Conservation (phyloP, 2,113 vertebrate genomes). For the Rafetus swinhoei region DNA sequence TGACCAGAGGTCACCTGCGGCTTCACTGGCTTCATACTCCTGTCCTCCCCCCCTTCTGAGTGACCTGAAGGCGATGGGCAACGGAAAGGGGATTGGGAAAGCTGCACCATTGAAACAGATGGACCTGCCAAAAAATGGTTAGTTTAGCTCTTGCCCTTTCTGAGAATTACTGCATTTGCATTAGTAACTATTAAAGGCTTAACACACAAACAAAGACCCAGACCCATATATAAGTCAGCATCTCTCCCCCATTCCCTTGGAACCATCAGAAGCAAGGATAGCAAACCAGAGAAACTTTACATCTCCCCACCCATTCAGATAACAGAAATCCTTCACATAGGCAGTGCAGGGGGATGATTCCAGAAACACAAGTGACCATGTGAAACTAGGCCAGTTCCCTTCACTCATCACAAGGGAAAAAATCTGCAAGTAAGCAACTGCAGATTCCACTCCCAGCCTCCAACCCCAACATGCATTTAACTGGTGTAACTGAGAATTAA, state of each 20-base stretch:
- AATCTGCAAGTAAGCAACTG: conserved; percentile 65
- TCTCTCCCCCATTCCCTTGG: background rate
- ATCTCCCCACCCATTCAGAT: conserved; percentile 31
- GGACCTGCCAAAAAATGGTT: conserved; percentile 62
- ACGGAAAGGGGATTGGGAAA: conserved; percentile 79
- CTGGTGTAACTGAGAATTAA: accelerated
- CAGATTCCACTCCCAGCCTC: conserved; percentile 29
- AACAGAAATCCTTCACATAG: conserved; percentile 39
- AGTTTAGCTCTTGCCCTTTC: background rate
- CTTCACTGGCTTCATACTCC: conserved; percentile 76
- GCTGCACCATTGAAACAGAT: conserved; percentile 88
- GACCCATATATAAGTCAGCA: background rate
- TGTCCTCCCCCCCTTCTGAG: conserved; percentile 69
- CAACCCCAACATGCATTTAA: background rate
- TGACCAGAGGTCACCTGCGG: conserved; percentile 68
- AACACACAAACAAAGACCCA: background rate
- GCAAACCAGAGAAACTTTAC: conserved; percentile 14
- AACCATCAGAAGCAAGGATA: background rate
- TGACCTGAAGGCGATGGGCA: conserved; percentile 75
- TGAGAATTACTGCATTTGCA: background rate
- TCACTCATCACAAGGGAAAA: conserved; percentile 17
- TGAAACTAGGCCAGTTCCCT: conserved; percentile 44
- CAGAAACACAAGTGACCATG: conserved; percentile 51
- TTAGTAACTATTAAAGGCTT: accelerated
- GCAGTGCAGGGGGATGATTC: conserved; percentile 35